phyloP scores from a whole-genome alignment of 2,888 invertebrate species.

The Augiades crinisus region DNA sequence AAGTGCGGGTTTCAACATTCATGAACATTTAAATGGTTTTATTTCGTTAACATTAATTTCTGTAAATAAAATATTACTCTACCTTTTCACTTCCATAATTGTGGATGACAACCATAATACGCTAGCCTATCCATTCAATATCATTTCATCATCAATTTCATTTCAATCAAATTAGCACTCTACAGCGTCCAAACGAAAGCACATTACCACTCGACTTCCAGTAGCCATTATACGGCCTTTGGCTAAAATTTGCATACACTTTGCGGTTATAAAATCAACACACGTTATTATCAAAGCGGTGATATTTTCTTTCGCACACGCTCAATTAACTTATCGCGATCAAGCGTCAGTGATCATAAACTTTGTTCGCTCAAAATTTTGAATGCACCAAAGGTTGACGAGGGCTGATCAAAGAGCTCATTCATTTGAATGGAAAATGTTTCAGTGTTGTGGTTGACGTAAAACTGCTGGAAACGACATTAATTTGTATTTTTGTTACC shows the following conservation, averaged over 20 bases:
- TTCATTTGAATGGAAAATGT: slow-evolving; percentile 63
- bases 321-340: slow-evolving; percentile 64
- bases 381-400: slow-evolving; percentile 56
- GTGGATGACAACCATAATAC: too few relatives aligned
- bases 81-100: too few relatives aligned
- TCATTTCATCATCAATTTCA: too few relatives aligned
- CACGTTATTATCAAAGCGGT: slow-evolving; percentile 49
- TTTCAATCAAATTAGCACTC: not conserved
- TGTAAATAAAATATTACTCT: too few relatives aligned
- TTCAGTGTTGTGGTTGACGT: slow-evolving; percentile 32
- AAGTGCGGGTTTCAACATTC: too few relatives aligned
- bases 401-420: slow-evolving; percentile 66
- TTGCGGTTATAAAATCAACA: slow-evolving; percentile 27
- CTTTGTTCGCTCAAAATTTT: slow-evolving; percentile 57
- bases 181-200: not conserved
- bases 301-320: slow-evolving; percentile 60
- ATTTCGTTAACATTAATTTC: too few relatives aligned
- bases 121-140: not conserved
- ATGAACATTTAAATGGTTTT: too few relatives aligned
- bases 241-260: slow-evolving; percentile 16
- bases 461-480: slow-evolving; percentile 29
- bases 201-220: not conserved
- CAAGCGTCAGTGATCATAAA: slow-evolving; percentile 53
- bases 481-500: too few relatives aligned
- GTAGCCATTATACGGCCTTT: slow-evolving; percentile 1